These are phyloP conservation scores for Typhlichthys eigenmanni DNA, from an alignment of 2,797 vertebrate genomes.

Conservation along the genomic window DNA sequence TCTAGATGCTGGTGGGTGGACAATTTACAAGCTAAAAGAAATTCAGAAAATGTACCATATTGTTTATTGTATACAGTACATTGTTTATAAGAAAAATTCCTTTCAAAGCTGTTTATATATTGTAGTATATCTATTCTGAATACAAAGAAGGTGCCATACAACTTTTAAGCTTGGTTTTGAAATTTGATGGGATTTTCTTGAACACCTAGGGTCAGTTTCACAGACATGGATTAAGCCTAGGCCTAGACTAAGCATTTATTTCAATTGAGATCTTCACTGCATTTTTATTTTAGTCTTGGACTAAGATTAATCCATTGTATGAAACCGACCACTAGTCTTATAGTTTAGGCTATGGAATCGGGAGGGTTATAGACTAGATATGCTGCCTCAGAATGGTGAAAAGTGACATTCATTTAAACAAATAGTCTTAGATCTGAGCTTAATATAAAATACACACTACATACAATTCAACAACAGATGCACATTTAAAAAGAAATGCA, in stretches of 20 bases:
- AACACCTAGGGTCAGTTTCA: no score
- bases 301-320: no score
- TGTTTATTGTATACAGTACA: slow-evolving; percentile 9
- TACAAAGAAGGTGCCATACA: slow-evolving; percentile 15
- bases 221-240: no score
- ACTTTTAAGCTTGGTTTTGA: slow-evolving; percentile 30
- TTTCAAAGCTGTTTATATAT: background rate
- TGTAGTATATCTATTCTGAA: slow-evolving; percentile 54
- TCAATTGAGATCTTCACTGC: no score
- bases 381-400: slow-evolving; percentile 14
- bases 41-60: slow-evolving; percentile 16
- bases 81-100: background rate
- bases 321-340: no score
- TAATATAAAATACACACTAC: slow-evolving; percentile 38
- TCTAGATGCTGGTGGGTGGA: slow-evolving; percentile 13
- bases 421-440: slow-evolving; percentile 57
- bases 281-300: no score
- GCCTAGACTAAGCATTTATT: no score
- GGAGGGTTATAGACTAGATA: slow-evolving; percentile 16
- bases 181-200: no score
- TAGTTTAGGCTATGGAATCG: background rate
- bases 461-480: slow-evolving; percentile 21
- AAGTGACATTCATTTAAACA: slow-evolving; percentile 49
- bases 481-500: background rate
- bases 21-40: slow-evolving; percentile 9